Evolutionary conservation across 2,797 vertebrate genomes (phyloP), one percentile per base, ranked within the genome.

Genomic region (Myripristis murdjan): DNA sequence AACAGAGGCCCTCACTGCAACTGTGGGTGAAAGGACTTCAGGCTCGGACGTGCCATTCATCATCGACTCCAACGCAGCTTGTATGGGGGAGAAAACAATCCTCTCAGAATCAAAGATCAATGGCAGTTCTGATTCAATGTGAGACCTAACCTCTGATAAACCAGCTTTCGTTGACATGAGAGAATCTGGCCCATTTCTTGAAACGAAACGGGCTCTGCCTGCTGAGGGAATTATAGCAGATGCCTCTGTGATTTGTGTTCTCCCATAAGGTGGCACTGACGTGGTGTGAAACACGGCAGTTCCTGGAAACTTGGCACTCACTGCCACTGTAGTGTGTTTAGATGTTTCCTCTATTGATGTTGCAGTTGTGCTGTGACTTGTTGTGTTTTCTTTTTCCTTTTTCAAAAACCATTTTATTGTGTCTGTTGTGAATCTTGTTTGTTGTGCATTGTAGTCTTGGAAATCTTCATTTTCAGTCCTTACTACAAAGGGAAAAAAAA

Each of bases 371-470:
- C 77, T 77, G 68, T 66, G 70, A 83, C 63, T 54, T n/a, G 33
- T 74, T 57, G 46, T 47, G 59, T 81, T 86, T 66, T 81, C 67
- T 47, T 79, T 68, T 70, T 81, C 67, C 49, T 79, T 68, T 70
- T 75, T 78, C 33, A 70, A 77, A 58, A 79, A 79, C 57, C 48
- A 44, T 79, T 87, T 76, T 75, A 81, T 85, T 71, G 49, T 83
- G 78, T 85, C 79, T 86, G 62, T 71, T 51, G n/a, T 73, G 78
- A 56, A 68, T 87, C 77, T 70, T 82, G 74, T 86, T 87, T 85
- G 61, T 56, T 79, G 70, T 49, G 48, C 49, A 47, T 48, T 20
- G 64, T 86, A 66, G 78, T 79, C 75, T 85, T 90, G 86, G 67
- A 77, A 81, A 73, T 81, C 51, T 69, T 81, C 64, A 63, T 77